A percentile compares a stretch with the other conserved stretches of the same genome.
These are phyloP conservation scores for Rhombomys opimus DNA, from an alignment of 2,113 vertebrate species.

Conservation along the genomic window DNA sequence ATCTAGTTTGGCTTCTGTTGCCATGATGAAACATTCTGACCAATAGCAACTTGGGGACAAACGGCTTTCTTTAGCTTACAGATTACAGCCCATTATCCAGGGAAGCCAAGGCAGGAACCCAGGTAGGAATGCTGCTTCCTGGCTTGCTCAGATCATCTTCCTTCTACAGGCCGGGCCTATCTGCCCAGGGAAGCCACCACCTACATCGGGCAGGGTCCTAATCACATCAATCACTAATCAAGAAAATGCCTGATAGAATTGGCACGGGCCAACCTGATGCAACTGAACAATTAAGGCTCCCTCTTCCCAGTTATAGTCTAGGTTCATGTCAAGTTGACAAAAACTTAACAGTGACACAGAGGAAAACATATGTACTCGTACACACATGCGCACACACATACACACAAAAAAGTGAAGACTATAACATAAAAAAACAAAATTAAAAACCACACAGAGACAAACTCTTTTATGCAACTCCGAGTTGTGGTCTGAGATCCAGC, in stretches of 20 bases:
- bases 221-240: neutral
- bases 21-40: neutral
- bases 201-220: neutral
- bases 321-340: neutral
- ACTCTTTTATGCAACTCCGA: conserved; percentile 13
- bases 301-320: neutral
- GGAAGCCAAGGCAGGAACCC: neutral
- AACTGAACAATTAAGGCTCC: neutral
- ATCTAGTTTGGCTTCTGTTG: neutral
- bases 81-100: too few relatives aligned
- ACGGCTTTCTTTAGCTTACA: neutral
- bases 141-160: neutral
- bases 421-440: neutral
- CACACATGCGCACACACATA: neutral
- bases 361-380: neutral
- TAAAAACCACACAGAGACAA: neutral
- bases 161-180: neutral
- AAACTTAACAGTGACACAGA: neutral
- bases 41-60: neutral
- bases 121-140: neutral
- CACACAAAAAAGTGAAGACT: neutral
- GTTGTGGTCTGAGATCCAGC: neutral
- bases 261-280: too few relatives aligned
- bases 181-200: too few relatives aligned
- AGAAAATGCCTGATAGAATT: neutral